Evolutionary conservation across 2,888 invertebrate species (phyloP).

Genomic region (Drosophila monieri): DNA sequence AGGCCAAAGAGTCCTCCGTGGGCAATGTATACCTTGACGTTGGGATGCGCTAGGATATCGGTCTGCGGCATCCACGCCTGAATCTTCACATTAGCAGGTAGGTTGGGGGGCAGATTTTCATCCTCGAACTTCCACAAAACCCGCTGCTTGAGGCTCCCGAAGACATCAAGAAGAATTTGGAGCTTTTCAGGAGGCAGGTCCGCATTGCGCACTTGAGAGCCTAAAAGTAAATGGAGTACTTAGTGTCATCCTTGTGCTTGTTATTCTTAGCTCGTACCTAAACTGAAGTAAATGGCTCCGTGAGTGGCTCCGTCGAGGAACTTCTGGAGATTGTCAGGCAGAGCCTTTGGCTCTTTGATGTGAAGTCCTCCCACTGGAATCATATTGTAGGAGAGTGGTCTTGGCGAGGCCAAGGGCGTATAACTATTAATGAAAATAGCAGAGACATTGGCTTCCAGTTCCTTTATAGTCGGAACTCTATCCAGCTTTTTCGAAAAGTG

Average conservation of each 20-base stretch:
- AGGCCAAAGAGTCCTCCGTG: slow-evolving; percentile 84
- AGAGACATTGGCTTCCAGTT: slow-evolving; percentile 84
- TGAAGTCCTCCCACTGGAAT: slow-evolving; percentile 86
- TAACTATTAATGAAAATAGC: slow-evolving; percentile 84
- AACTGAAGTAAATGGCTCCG: slow-evolving; percentile 84
- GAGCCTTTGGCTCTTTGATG: slow-evolving; percentile 76
- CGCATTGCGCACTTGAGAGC: slow-evolving; percentile 20
- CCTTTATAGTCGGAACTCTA: slow-evolving; percentile 78
- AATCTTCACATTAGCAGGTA: slow-evolving; percentile 84
- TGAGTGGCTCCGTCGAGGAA: slow-evolving; percentile 82
- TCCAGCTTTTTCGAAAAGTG: slow-evolving; percentile 65
- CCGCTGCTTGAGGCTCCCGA: slow-evolving; percentile 83
- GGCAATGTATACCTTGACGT: slow-evolving; percentile 84
- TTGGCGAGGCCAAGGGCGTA: slow-evolving; percentile 81
- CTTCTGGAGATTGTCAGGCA: slow-evolving; percentile 75
- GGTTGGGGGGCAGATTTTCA: slow-evolving; percentile 73
- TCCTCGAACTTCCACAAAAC: slow-evolving; percentile 85
- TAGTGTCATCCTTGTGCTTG: fast-evolving
- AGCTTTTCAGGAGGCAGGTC: slow-evolving; percentile 14
- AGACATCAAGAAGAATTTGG: slow-evolving; percentile 75
- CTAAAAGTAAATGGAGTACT: not conserved
- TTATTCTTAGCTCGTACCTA: slow-evolving; percentile 62
- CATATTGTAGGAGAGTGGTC: slow-evolving; percentile 83
- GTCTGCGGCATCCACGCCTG: slow-evolving; percentile 85
- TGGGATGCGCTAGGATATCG: slow-evolving; percentile 84